A percentile compares a stretch with the other conserved stretches of the same genome.
phyloP scores from a whole-genome alignment of 2,797 vertebrate genomes.

The Malacoraja senta region DNA sequence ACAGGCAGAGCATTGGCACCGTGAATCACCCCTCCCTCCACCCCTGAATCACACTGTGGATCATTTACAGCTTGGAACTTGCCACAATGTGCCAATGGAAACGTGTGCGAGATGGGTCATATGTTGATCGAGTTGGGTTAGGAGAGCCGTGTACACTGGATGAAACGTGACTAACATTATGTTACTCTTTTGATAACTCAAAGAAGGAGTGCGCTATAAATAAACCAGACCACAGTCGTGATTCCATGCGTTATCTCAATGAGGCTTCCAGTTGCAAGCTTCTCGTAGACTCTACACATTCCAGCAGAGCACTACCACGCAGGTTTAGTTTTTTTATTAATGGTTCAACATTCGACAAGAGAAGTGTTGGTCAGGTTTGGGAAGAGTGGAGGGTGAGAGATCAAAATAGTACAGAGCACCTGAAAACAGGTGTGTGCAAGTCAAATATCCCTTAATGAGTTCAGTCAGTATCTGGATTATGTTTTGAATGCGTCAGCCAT shows the following conservation, averaged over 20 bases:
- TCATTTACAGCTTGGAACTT: not conserved
- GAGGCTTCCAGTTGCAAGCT: not conserved
- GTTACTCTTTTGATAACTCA: too few relatives aligned
- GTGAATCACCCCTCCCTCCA: not conserved
- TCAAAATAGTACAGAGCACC: not conserved
- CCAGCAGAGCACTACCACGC: not conserved
- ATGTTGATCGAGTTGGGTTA: not conserved
- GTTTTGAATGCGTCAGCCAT: not conserved
- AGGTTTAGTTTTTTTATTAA: not conserved
- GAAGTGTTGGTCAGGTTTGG: not conserved
- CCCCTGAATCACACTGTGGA: not conserved
- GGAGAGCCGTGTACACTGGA: not conserved
- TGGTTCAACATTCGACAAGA: not conserved
- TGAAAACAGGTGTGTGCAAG: constrained; percentile 21
- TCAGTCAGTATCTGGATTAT: not conserved
- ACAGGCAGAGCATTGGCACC: not conserved
- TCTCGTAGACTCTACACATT: not conserved
- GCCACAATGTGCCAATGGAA: not conserved
- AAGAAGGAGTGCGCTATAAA: too few relatives aligned
- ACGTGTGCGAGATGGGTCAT: not conserved
- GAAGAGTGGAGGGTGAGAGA: not conserved
- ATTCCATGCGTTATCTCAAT: not conserved
- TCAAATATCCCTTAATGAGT: not conserved
- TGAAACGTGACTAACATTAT: not conserved
- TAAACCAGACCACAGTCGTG: not conserved